phyloP scores from a whole-genome alignment of 1,140 invertebrate genomes.

The Chironomus striatipennis region DNA sequence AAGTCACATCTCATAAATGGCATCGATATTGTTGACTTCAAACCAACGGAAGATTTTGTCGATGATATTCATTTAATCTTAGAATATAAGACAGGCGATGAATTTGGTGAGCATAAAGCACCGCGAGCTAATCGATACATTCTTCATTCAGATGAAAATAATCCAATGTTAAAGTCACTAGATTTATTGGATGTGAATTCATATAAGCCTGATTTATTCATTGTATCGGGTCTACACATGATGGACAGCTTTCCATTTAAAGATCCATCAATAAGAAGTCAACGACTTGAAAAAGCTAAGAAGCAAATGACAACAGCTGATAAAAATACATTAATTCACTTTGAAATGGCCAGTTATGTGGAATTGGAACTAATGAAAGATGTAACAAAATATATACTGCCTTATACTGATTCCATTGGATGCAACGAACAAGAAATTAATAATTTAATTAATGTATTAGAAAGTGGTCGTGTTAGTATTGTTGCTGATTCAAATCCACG shows the following conservation, averaged over 20 bases:
- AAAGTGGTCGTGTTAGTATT: conserved; percentile 62
- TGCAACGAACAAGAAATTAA: conserved; percentile 86
- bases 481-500: conserved; percentile 71
- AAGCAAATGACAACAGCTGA: conserved; percentile 56
- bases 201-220: conserved; percentile 64
- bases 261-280: conserved; percentile 50
- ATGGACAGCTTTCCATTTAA: conserved; percentile 81
- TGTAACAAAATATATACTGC: conserved; percentile 58
- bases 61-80: conserved; percentile 77
- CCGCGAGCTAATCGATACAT: conserved; percentile 82
- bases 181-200: conserved; percentile 58
- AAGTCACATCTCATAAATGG: conserved; percentile 30
- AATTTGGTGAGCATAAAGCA: conserved; percentile 64
- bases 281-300: conserved; percentile 56
- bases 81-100: conserved; percentile 67
- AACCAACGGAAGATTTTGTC: conserved; percentile 48
- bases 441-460: conserved; percentile 62
- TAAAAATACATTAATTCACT: conserved; percentile 59
- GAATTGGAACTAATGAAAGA: conserved; percentile 60
- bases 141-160: conserved; percentile 74
- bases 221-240: conserved; percentile 80
- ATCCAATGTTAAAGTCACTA: conserved; percentile 65
- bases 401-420: conserved; percentile 74
- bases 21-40: conserved; percentile 42
- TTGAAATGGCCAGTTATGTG: conserved; percentile 82